Conservation (phyloP, 2,888 invertebrate species). For the Hirtodrosophila duncani region DNA sequence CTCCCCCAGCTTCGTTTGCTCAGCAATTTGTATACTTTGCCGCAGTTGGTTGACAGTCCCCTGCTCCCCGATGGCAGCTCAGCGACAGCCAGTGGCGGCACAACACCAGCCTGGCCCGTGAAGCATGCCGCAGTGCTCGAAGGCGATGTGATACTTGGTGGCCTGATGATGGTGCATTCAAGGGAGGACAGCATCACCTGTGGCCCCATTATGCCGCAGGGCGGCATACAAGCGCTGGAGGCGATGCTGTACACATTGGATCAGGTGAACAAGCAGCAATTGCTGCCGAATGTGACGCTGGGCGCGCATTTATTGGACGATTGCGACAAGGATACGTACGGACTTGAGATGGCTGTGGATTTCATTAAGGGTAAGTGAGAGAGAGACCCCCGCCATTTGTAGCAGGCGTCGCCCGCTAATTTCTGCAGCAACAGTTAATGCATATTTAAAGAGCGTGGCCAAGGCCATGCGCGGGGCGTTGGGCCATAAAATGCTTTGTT, state of each 20-base stretch:
- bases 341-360: slow-evolving; percentile 96
- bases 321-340: slow-evolving; percentile 97
- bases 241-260: slow-evolving; percentile 95
- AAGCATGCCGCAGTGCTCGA: slow-evolving; percentile 92
- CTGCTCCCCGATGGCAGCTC: no score
- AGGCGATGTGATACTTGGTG: slow-evolving; percentile 92
- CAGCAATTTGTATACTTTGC: slow-evolving; percentile 3
- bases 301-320: slow-evolving; percentile 95
- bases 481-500: slow-evolving; percentile 15
- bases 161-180: slow-evolving; percentile 97
- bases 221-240: slow-evolving; percentile 92
- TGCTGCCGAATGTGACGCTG: slow-evolving; percentile 87
- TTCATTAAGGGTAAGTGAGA: slow-evolving; percentile 92
- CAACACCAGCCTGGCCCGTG: slow-evolving; percentile 83
- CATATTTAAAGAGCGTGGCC: slow-evolving; percentile 27
- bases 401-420: slow-evolving; percentile 2
- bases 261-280: slow-evolving; percentile 83
- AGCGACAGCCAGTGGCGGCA: background rate
- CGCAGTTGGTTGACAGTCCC: slow-evolving; percentile 24
- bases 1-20: slow-evolving; percentile 14
- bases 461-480: background rate
- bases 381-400: background rate
- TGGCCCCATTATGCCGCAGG: slow-evolving; percentile 96
- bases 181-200: slow-evolving; percentile 92
- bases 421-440: slow-evolving; percentile 4